Base-by-base conservation (phyloP, 2,888 invertebrate genomes). In the Gryllus longicercus region DNA sequence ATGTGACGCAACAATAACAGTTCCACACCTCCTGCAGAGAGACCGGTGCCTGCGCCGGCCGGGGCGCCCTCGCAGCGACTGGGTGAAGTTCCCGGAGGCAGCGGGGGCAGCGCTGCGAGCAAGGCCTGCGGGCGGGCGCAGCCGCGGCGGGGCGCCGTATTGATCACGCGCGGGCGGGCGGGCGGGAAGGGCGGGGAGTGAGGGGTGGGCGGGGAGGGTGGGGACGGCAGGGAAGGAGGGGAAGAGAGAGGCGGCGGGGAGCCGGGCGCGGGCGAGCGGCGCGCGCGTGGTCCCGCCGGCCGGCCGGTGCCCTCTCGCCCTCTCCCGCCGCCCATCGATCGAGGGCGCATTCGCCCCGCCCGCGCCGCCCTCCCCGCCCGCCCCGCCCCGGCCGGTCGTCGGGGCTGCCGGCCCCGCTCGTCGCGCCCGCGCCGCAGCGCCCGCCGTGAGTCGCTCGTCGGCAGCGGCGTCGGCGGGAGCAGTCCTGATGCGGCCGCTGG, bases 401-500 rank as follows among this genome's bases (percentile, higher is more conserved):
- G 38, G 38, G 16, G 4, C n/a, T 14, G 16, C 4, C 63, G 16
- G 63, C 63, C 63, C 16, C 63, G 16, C n/a, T n/a, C 63, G 63
- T 63, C 63, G 63, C 63, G 63, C 63, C 16, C 14, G 63, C n/a
- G 63, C 14, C 63, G 63, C n/a, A n/a, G 11, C 4, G 16, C 16
- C 63, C 63, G 63, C 63, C 63, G 63, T n/a, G 63, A 63, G 63
- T 63, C 63, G 63, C 63, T 63, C 63, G 63, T 14, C n/a, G 63
- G 63, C 63, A 63, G 63, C 63, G 63, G 63, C 63, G 63, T 38
- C 38, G 38, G 63, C 63, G 63, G 16, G 16, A 63, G 63, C 63
- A 63, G 63, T 38, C 63, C 63, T 63, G 16, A 63, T 63, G 63
- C 63, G 63, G 63, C 16, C 63, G 14, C 63, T n/a, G 38, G 63